Evolutionary conservation across 2,888 invertebrate species (phyloP), one percentile per base, ranked within the genome.

Genomic region (Nomada fabriciana): DNA sequence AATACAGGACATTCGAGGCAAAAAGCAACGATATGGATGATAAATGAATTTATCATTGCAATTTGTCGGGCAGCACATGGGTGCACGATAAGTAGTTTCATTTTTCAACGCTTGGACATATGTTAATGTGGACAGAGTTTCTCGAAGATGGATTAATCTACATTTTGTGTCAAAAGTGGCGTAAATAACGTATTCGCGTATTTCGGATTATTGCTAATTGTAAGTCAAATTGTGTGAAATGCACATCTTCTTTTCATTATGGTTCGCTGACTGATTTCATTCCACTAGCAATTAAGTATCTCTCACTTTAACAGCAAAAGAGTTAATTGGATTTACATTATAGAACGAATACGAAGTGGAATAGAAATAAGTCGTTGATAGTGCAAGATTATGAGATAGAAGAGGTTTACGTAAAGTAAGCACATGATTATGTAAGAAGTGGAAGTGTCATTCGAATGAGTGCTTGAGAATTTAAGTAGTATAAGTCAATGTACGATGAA

Each of bases 301-400:
- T 36, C 25, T 20, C 70, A 53, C 67, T 47, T 74, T 76, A 70
- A 63, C 72, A 69, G 65, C 68, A 76, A 55, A 43, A 11, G 11
- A 50, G 76, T 75, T 70, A 70, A 70, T 47, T 52, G 67, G 67
- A 63, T 61, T 74, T 73, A 69, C 77, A 74, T 74, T 77, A 67
- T 36, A 9, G 57, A 57, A 68, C 80, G 50, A 80, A 74, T 64
- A 55, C 52, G 50, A 74, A 55, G 68, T 74, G 53, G 10, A 59
- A 23, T 67, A 59, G 15, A 29, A 67, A 47, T 47, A 50, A 36
- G 20, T 29, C 2, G n/a, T 23, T 55, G 59, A 75, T 52, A 57
- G 13, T 11, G 5, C 25, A 7, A 53, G 9, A 11, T 61, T 43
- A 25, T 36, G 15, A 53, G 25, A 2, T 15, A 10, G 13, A 29